These are phyloP conservation scores for Trichosurus vulpecula DNA, from an alignment of 2,797 vertebrate species.

Conservation along the genomic window DNA sequence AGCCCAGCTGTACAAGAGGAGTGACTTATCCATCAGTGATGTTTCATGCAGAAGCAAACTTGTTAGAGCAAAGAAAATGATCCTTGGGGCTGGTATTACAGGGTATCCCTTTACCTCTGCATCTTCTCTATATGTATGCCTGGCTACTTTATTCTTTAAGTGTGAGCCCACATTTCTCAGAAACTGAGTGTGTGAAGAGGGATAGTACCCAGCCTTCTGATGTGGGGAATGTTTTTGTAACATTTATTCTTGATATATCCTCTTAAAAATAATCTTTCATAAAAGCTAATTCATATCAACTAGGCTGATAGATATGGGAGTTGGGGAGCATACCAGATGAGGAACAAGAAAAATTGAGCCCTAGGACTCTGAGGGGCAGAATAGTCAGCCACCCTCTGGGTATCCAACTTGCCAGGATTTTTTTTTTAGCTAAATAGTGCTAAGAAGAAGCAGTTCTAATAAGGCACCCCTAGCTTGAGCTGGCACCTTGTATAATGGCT, in stretches of 20 bases:
- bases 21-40: neutral
- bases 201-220: neutral
- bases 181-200: neutral
- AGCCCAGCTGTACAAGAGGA: neutral
- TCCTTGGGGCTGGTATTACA: neutral
- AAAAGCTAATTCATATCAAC: neutral
- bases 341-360: neutral
- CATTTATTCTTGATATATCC: neutral
- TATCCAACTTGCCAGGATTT: neutral
- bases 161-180: neutral
- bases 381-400: neutral
- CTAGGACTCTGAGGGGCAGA: neutral
- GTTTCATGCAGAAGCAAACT: neutral
- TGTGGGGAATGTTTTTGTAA: neutral
- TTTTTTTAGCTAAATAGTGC: neutral
- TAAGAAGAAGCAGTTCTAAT: neutral
- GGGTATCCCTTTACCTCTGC: neutral
- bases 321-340: neutral
- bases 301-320: neutral
- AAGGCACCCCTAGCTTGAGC: neutral
- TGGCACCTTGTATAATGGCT: neutral
- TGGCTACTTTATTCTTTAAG: neutral
- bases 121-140: neutral
- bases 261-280: neutral
- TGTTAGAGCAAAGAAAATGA: neutral